Percentiles rank a stretch among this genome's conserved stretches.
Conservation (phyloP, 2,888 invertebrate species). For the Parascotia fuliginaria region DNA sequence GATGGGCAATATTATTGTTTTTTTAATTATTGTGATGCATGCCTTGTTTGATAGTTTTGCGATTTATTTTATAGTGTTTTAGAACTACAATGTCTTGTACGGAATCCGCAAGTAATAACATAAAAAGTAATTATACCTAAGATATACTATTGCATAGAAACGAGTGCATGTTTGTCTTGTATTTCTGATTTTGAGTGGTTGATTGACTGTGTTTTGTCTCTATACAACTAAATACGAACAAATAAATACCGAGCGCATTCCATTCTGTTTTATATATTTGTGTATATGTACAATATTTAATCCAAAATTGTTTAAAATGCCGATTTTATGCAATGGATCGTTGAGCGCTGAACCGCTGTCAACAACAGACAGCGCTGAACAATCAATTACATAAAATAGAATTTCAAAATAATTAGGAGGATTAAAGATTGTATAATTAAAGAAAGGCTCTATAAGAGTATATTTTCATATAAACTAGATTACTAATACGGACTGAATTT, state of each 20-base stretch:
- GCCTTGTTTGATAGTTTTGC: constrained; percentile 32
- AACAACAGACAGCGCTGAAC: too few species aligned
- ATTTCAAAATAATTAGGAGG: too few species aligned
- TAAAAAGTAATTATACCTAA: constrained; percentile 13
- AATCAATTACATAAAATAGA: too few species aligned
- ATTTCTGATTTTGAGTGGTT: constrained; percentile 6
- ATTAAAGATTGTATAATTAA: too few species aligned
- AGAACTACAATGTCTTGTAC: constrained; percentile 20
- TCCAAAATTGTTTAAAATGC: too few species aligned
- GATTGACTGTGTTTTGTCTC: constrained; percentile 15
- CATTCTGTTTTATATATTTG: not conserved
- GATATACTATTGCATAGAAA: constrained; percentile 18
- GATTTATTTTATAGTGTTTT: constrained; percentile 19
- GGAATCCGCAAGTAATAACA: constrained; percentile 20
- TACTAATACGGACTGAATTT: too few species aligned
- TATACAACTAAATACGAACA: not conserved
- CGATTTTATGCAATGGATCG: too few species aligned
- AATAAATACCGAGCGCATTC: constrained; percentile 1
- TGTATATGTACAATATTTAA: too few species aligned
- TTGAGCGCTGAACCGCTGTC: too few species aligned
- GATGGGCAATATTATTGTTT: constrained; percentile 45
- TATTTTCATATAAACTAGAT: too few species aligned
- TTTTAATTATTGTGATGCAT: constrained; percentile 28
- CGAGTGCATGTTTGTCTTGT: constrained; percentile 11
- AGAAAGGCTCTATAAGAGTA: too few species aligned